Conservation (phyloP, 2,113 vertebrate genomes). For the Amphiprion percula region DNA sequence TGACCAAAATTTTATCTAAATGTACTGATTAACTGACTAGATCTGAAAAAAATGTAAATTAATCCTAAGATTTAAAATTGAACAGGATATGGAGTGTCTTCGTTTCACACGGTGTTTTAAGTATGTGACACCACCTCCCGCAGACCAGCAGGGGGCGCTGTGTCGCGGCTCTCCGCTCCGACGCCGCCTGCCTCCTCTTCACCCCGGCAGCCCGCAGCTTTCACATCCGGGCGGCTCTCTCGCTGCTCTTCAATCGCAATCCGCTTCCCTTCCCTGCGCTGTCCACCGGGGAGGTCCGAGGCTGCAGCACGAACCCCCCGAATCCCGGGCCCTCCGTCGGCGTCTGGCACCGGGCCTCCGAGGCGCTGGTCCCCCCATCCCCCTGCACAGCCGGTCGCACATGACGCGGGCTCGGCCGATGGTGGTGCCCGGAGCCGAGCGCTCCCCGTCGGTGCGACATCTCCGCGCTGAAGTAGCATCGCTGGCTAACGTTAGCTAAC, state of each 20-base stretch:
- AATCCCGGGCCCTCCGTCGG: constrained; percentile 43
- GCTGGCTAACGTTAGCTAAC: constrained; percentile 76
- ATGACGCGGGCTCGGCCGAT: constrained; percentile 68
- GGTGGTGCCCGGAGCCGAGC: constrained; percentile 76
- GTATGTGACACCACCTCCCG: neutral
- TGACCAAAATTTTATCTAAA: too few species aligned
- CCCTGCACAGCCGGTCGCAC: constrained; percentile 36
- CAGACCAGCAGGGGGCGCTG: constrained; percentile 61
- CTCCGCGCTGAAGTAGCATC: constrained; percentile 73
- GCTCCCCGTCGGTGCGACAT: constrained; percentile 78
- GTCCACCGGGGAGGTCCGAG: constrained; percentile 73
- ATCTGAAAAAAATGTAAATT: too few species aligned
- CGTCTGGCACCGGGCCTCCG: constrained; percentile 40
- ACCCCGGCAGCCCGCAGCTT: constrained; percentile 55
- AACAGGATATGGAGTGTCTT: too few species aligned
- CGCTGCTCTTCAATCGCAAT: constrained; percentile 68
- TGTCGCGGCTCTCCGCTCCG: neutral
- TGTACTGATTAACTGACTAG: too few species aligned
- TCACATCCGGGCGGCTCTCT: constrained; percentile 80
- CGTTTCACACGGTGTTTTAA: too few species aligned
- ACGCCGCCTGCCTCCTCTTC: constrained; percentile 13
- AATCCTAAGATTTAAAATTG: too few species aligned
- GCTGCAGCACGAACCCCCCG: constrained; percentile 55
- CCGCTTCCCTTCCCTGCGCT: constrained; percentile 69
- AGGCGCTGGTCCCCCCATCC: constrained; percentile 38